Conservation (phyloP, 2,797 vertebrate genomes). For the Enteromius anoplus region DNA sequence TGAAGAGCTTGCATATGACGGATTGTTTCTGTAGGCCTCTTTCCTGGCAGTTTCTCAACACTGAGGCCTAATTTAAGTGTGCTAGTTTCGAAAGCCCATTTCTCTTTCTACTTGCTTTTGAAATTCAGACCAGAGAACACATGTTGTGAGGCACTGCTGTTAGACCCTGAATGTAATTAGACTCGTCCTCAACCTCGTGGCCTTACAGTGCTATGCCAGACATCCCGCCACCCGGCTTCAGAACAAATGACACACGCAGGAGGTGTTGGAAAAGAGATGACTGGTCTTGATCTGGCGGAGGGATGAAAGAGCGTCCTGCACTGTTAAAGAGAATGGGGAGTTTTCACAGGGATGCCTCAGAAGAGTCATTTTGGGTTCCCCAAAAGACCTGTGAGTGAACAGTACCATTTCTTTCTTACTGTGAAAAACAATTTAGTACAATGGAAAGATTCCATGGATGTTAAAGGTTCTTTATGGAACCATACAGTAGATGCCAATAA, state of each 20-base stretch:
- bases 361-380: background rate
- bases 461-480: background rate
- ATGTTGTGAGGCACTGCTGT: conserved; percentile 38
- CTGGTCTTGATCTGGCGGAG: conserved; percentile 17
- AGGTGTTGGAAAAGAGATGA: background rate
- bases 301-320: background rate
- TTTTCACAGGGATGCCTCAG: background rate
- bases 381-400: background rate
- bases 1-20: background rate
- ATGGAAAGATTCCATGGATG: background rate
- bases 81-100: background rate
- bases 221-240: conserved; percentile 10
- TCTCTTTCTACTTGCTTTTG: background rate
- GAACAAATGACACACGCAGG: conserved; percentile 19
- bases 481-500: background rate
- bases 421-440: background rate
- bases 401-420: background rate
- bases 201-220: conserved; percentile 14
- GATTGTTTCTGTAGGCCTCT: background rate
- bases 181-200: conserved; percentile 29
- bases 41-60: conserved; percentile 6
- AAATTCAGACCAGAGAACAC: conserved; percentile 29
- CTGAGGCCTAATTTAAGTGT: conserved; percentile 21
- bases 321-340: background rate
- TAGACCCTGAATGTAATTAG: conserved; percentile 30